phyloP scores from a whole-genome alignment of 2,797 vertebrate genomes.

The Chelon labrosus region DNA sequence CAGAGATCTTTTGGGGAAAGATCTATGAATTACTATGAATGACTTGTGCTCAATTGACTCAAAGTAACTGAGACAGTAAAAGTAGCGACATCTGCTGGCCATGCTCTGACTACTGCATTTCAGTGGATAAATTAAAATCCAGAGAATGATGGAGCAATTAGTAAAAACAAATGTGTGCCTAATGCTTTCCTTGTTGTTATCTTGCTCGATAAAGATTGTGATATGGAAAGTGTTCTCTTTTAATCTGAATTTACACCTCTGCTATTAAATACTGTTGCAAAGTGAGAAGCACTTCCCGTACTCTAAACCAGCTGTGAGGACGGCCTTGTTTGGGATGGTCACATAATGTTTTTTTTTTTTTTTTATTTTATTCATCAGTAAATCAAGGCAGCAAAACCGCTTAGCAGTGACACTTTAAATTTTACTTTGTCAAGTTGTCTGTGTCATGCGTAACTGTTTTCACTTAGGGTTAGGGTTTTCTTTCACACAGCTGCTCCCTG shows the following conservation, averaged over 20 bases:
- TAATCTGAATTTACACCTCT: not conserved
- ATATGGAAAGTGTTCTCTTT: not conserved
- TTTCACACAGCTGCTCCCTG: not conserved
- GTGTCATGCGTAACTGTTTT: not conserved
- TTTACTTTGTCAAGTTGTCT: not conserved
- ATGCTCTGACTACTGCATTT: not conserved
- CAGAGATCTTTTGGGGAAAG: not conserved
- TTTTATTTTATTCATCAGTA: not conserved
- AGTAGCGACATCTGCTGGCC: not conserved
- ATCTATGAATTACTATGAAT: not conserved
- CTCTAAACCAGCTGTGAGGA: not conserved
- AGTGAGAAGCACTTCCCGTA: not conserved
- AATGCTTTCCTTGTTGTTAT: not conserved
- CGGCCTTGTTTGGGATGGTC: not conserved
- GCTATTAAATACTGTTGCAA: not conserved
- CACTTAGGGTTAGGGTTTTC: not conserved
- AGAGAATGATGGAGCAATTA: not conserved
- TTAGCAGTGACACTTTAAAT: not conserved
- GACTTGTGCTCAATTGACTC: too few species aligned
- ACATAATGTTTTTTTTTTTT: too few species aligned
- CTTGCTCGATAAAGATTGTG: not conserved
- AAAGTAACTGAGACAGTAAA: not conserved
- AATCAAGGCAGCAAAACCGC: not conserved
- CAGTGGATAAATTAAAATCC: not conserved
- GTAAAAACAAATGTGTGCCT: not conserved